phyloP scores from a whole-genome alignment of 2,113 vertebrate genomes.

The Tetrax tetrax region DNA sequence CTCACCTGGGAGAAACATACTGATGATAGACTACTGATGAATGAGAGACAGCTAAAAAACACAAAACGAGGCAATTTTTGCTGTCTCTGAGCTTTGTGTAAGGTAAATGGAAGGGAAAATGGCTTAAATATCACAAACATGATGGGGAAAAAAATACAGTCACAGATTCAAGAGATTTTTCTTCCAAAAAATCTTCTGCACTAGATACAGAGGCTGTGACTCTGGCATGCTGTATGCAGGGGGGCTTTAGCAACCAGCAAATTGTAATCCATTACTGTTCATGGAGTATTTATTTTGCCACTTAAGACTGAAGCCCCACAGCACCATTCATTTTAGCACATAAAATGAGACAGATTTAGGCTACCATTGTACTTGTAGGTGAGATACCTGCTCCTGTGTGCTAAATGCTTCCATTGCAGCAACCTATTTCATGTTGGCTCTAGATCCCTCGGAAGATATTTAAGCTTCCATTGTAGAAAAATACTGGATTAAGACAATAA shows the following conservation, averaged over 20 bases:
- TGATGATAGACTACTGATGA: not conserved
- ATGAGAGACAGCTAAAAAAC: not conserved
- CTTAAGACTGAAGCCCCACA: not conserved
- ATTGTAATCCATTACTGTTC: not conserved
- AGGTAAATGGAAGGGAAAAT: slow-evolving; percentile 22
- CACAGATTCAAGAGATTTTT: not conserved
- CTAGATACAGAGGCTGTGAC: not conserved
- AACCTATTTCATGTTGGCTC: not conserved
- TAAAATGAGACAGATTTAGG: not conserved
- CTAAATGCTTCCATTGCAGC: not conserved
- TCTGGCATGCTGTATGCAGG: not conserved
- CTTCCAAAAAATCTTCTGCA: not conserved
- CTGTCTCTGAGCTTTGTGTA: not conserved
- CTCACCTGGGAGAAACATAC: not conserved
- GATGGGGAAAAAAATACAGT: not conserved
- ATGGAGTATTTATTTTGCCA: not conserved
- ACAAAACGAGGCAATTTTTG: not conserved
- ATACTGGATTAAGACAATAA: not conserved
- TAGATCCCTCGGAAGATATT: not conserved
- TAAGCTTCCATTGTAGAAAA: not conserved
- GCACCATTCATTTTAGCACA: not conserved
- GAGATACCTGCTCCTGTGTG: not conserved
- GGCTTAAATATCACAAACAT: not conserved
- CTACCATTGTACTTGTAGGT: not conserved
- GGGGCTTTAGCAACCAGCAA: not conserved